Percentiles rank a stretch among this genome's conserved stretches.
Conservation (phyloP, 2,888 invertebrate species). For the Andrena praecox region DNA sequence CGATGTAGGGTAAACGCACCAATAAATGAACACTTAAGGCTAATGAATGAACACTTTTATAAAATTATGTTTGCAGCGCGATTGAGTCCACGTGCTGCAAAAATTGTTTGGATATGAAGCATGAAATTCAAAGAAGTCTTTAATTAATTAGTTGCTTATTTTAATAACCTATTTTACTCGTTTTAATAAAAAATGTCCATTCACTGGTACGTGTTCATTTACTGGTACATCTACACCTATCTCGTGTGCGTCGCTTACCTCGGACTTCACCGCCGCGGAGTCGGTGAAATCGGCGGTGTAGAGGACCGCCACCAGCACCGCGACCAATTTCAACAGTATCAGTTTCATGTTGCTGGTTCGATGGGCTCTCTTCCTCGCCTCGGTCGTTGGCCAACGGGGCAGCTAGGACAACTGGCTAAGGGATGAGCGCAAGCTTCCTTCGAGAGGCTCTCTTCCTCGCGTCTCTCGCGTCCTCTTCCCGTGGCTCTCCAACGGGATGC, state of each 20-base stretch:
- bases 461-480: neutral
- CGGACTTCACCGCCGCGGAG: conserved; percentile 39
- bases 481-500: neutral
- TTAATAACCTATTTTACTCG: no score
- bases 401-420: neutral
- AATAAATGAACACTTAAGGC: no score
- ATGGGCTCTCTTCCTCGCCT: neutral
- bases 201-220: no score
- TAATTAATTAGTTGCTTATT: no score
- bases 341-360: conserved; percentile 33
- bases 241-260: conserved; percentile 43
- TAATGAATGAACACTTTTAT: no score
- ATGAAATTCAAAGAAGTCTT: no score
- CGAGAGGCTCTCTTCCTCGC: neutral
- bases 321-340: conserved; percentile 21
- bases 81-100: no score
- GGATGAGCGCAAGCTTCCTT: neutral
- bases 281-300: neutral
- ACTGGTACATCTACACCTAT: no score
- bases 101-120: no score
- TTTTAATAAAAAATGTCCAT: no score
- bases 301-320: conserved; percentile 27
- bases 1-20: no score
- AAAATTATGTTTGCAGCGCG: no score
- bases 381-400: neutral